These are phyloP conservation scores for Protonibea diacanthus DNA, from an alignment of 2,797 vertebrate species.

Conservation along the genomic window DNA sequence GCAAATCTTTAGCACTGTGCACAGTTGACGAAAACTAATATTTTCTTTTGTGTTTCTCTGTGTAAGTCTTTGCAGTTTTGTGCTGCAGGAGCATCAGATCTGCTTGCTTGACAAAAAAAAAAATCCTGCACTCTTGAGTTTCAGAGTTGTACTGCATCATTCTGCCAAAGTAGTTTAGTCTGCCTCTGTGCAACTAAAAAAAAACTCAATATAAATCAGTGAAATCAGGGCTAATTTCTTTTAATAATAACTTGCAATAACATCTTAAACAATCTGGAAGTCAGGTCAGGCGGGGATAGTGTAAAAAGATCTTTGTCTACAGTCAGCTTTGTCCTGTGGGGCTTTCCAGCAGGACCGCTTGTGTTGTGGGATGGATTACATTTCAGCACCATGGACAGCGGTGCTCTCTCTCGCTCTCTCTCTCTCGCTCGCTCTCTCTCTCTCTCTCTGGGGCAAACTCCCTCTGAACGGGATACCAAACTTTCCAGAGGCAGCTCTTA, in stretches of 20 bases:
- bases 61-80: conserved; percentile 23
- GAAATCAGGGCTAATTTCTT: conserved; percentile 4
- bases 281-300: conserved; percentile 13
- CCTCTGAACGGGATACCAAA: conserved; percentile 26
- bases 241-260: neutral
- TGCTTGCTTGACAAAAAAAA: conserved; percentile 53
- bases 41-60: neutral
- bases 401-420: neutral
- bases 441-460: conserved; percentile 11
- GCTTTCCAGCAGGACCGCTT: conserved; percentile 30
- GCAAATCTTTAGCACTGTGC: neutral
- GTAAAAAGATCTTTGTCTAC: conserved; percentile 22
- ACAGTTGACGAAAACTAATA: neutral
- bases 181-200: conserved; percentile 12
- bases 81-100: conserved; percentile 44
- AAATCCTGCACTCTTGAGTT: conserved; percentile 39
- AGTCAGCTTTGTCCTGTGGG: conserved; percentile 38
- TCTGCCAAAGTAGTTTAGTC: neutral
- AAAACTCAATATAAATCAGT: neutral
- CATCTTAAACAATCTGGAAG: conserved; percentile 21
- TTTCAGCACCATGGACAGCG: conserved; percentile 79
- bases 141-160: conserved; percentile 37
- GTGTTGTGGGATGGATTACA: conserved; percentile 42
- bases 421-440: conserved; percentile 10
- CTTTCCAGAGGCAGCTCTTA: conserved; percentile 33